Evolutionary conservation across 2,888 invertebrate genomes (phyloP).

Genomic region (Agonum fuliginosum): DNA sequence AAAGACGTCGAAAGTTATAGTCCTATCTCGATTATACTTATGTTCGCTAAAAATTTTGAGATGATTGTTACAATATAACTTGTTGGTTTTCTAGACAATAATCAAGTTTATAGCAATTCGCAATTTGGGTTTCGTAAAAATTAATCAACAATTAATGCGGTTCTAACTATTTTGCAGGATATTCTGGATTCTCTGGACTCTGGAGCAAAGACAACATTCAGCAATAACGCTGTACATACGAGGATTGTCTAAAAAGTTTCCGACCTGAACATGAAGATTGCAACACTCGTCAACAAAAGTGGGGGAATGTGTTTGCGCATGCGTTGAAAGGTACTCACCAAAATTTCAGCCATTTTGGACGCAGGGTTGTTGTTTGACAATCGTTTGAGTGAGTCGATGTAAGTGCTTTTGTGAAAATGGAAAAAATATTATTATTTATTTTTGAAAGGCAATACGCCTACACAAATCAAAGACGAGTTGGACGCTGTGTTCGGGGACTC

Average conservation of each 20-base stretch:
- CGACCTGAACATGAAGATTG: too few species aligned
- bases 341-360: too few species aligned
- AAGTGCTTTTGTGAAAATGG: too few species aligned
- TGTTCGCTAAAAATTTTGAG: slow-evolving; percentile 29
- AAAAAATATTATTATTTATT: too few species aligned
- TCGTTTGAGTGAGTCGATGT: too few species aligned
- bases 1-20: not conserved
- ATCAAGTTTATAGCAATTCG: not conserved
- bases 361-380: too few species aligned
- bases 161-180: not conserved
- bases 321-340: too few species aligned
- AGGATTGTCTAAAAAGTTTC: not conserved
- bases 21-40: not conserved
- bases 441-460: too few species aligned
- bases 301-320: too few species aligned
- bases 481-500: too few species aligned
- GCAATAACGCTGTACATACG: slow-evolving; percentile 1
- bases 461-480: too few species aligned
- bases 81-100: not conserved
- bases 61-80: not conserved
- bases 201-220: not conserved
- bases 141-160: not conserved
- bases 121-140: slow-evolving; percentile 1
- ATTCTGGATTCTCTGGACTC: not conserved
- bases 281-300: too few species aligned